Percentiles rank a stretch among this genome's conserved stretches.
phyloP scores from a whole-genome alignment of 1,140 invertebrate genomes.

The Aphelinus certus region DNA sequence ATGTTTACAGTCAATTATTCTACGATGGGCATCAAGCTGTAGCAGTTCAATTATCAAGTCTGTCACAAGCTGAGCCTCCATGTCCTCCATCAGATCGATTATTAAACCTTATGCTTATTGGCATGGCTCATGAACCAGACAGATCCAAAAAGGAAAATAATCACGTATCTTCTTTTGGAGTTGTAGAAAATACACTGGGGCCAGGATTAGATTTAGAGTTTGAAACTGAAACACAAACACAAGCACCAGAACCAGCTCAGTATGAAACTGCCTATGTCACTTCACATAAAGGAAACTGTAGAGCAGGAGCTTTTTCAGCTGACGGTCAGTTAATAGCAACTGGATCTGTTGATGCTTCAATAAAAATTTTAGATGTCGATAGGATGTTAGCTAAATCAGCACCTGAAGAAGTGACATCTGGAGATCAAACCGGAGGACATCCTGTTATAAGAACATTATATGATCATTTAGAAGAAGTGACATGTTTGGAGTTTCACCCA shows the following conservation, averaged over 20 bases:
- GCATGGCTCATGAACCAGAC: slow-evolving; percentile 86
- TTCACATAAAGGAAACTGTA: slow-evolving; percentile 95
- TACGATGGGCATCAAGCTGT: slow-evolving; percentile 94
- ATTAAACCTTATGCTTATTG: slow-evolving; percentile 85
- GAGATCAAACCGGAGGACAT: slow-evolving; percentile 89
- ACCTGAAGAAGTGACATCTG: slow-evolving; percentile 81
- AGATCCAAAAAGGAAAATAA: slow-evolving; percentile 66
- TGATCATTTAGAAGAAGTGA: slow-evolving; percentile 98
- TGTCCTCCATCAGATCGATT: slow-evolving; percentile 96
- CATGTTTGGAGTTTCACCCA: slow-evolving; percentile 96
- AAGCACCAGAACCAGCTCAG: slow-evolving; percentile 92
- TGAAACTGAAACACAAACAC: slow-evolving; percentile 89
- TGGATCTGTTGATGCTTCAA: slow-evolving; percentile 97
- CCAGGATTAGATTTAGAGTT: slow-evolving; percentile 94
- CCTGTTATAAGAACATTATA: slow-evolving; percentile 99
- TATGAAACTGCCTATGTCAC: slow-evolving; percentile 99
- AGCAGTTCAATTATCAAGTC: slow-evolving; percentile 82
- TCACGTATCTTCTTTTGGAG: slow-evolving; percentile 69
- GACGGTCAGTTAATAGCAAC: slow-evolving; percentile 98
- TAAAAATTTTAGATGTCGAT: slow-evolving; percentile 98
- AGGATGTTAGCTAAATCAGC: slow-evolving; percentile 95
- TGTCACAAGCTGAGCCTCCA: slow-evolving; percentile 87
- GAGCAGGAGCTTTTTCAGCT: slow-evolving; percentile 92
- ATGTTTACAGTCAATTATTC: slow-evolving; percentile 80
- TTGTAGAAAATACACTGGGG: slow-evolving; percentile 77